phyloP scores from a whole-genome alignment of 2,888 invertebrate genomes.

The Nomada lathburiana region DNA sequence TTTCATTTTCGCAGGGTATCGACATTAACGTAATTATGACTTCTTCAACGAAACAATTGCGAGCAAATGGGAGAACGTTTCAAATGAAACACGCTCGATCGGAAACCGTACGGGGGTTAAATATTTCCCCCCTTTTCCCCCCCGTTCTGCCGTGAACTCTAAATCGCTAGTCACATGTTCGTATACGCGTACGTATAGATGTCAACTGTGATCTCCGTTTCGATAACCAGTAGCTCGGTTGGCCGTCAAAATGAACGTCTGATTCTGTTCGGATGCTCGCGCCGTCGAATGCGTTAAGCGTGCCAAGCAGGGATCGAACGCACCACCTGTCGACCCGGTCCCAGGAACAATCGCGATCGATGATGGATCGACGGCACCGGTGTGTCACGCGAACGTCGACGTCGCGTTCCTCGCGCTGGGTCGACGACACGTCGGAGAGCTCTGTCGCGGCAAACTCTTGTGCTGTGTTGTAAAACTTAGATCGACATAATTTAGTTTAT shows the following conservation, averaged over 20 bases:
- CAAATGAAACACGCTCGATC: too few relatives aligned
- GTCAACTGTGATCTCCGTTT: conserved; percentile 30
- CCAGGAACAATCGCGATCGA: conserved; percentile 58
- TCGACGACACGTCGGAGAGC: conserved; percentile 59
- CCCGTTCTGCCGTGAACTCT: not conserved
- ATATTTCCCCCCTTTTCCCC: too few relatives aligned
- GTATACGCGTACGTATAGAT: not conserved
- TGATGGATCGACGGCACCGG: conserved; percentile 44
- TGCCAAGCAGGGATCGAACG: conserved; percentile 76
- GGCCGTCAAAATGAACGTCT: not conserved
- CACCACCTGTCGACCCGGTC: conserved; percentile 65
- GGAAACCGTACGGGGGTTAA: not conserved
- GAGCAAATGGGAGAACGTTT: too few relatives aligned
- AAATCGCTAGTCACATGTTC: conserved; percentile 32
- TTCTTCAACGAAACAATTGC: too few relatives aligned
- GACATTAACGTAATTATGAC: too few relatives aligned
- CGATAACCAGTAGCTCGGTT: conserved; percentile 1
- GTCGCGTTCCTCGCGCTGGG: not conserved
- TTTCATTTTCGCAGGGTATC: too few relatives aligned
- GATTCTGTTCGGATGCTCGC: not conserved
- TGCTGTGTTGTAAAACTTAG: conserved; percentile 84
- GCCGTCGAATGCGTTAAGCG: conserved; percentile 63
- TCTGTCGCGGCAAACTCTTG: conserved; percentile 82
- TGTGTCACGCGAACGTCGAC: conserved; percentile 34
- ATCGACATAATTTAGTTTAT: conserved; percentile 81